phyloP scores from a whole-genome alignment of 1,140 invertebrate genomes.

The Nomia melanderi region DNA sequence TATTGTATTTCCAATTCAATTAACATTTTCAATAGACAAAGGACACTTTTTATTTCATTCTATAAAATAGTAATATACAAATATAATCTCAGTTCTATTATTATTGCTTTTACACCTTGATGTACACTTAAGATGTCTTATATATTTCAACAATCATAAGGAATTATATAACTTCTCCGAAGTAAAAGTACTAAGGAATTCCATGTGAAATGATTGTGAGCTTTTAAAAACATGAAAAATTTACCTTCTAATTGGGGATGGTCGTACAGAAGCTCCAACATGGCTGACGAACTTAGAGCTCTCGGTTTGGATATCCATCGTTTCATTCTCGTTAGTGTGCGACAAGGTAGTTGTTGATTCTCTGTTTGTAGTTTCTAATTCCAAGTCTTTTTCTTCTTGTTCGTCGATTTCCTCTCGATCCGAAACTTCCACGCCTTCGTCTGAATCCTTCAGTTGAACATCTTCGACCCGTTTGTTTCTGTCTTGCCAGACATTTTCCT shows the following conservation, averaged over 20 bases:
- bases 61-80: too few species aligned
- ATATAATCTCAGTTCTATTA: too few species aligned
- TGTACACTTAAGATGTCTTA: too few species aligned
- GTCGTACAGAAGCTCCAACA: conserved; percentile 27
- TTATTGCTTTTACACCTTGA: too few species aligned
- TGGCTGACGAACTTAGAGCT: conserved; percentile 37
- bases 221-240: not conserved
- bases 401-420: conserved; percentile 35
- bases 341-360: not conserved
- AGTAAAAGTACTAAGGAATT: too few species aligned
- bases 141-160: too few species aligned
- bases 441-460: conserved; percentile 26
- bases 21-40: too few species aligned
- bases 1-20: too few species aligned
- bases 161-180: too few species aligned
- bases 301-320: conserved; percentile 59
- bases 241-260: conserved; percentile 61
- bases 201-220: not conserved
- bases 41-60: too few species aligned
- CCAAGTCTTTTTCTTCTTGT: conserved; percentile 33
- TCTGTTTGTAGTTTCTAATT: conserved; percentile 24
- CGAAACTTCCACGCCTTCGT: conserved; percentile 5
- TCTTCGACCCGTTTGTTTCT: conserved; percentile 33
- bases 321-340: conserved; percentile 17
- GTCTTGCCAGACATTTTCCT: conserved; percentile 64